phyloP scores from a whole-genome alignment of 30 jellyfish, hydroid and myxozoan genomes.

The Haliclystus octoradiatus region DNA sequence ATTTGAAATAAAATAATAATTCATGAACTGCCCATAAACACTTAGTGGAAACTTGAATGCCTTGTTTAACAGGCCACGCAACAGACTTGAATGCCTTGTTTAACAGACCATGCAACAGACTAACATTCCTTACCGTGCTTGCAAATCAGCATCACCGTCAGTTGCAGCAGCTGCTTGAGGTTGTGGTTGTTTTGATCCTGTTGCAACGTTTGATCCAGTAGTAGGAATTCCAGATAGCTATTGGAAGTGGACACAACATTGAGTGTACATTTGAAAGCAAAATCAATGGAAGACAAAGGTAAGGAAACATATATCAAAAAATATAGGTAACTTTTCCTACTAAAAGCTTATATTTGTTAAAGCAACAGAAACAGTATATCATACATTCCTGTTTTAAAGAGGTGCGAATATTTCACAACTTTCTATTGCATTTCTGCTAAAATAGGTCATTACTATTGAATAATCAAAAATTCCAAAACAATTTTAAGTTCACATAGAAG shows the following conservation, averaged over 20 bases:
- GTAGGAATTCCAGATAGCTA: conserved; percentile 84
- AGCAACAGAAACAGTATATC: background rate
- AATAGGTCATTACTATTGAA: too few relatives aligned
- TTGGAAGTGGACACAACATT: too few relatives aligned
- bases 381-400: background rate
- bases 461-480: background rate
- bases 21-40: too few relatives aligned
- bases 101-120: background rate
- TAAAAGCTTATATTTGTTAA: background rate
- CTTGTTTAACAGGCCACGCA: too few relatives aligned
- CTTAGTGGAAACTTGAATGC: too few relatives aligned
- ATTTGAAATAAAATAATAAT: background rate
- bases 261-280: background rate
- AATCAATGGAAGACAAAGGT: background rate
- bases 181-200: conserved; percentile 38
- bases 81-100: too few relatives aligned
- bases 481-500: background rate
- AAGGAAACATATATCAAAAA: too few relatives aligned
- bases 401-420: background rate
- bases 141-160: conserved; percentile 95
- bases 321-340: too few relatives aligned
- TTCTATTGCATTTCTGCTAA: too few relatives aligned
- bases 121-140: conserved; percentile 47
- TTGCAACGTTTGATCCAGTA: conserved; percentile 71
- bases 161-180: conserved; percentile 65